Evolutionary conservation across 1,140 invertebrate species (phyloP).

Genomic region (Papilio aristodemus): DNA sequence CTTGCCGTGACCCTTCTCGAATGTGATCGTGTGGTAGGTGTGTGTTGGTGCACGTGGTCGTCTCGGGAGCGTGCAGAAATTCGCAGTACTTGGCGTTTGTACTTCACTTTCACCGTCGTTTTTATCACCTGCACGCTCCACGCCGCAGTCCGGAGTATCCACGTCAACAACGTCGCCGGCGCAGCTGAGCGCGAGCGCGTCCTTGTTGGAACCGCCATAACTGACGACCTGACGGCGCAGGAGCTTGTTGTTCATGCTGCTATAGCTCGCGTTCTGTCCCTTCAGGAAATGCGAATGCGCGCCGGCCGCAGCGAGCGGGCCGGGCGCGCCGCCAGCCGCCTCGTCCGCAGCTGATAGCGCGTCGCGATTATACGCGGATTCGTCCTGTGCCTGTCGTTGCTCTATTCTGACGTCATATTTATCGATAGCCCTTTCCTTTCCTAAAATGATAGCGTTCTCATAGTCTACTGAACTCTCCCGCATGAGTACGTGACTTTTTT

Average conservation of each 20-base stretch:
- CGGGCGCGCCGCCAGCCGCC: constrained; percentile 62
- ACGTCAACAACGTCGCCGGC: constrained; percentile 71
- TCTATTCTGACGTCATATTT: constrained; percentile 71
- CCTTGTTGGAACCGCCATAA: constrained; percentile 76
- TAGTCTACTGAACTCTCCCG: constrained; percentile 86
- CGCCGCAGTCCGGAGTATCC: constrained; percentile 65
- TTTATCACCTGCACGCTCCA: constrained; percentile 54
- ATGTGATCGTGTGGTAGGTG: constrained; percentile 87
- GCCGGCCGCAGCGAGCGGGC: constrained; percentile 62
- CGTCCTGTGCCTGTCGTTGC: constrained; percentile 66
- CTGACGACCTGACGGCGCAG: constrained; percentile 80
- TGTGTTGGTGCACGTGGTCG: constrained; percentile 84
- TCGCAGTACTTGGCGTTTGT: constrained; percentile 81
- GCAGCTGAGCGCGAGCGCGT: constrained; percentile 71
- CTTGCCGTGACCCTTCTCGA: constrained; percentile 91
- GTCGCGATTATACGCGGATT: constrained; percentile 68
- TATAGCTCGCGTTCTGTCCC: constrained; percentile 81
- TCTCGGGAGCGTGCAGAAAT: constrained; percentile 86
- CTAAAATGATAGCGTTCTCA: constrained; percentile 82
- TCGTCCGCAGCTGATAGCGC: constrained; percentile 73
- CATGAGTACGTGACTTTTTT: constrained; percentile 66
- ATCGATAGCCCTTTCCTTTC: constrained; percentile 73
- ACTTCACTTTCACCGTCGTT: constrained; percentile 64
- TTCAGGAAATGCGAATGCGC: constrained; percentile 82
- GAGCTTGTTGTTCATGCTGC: constrained; percentile 82